phyloP scores from a whole-genome alignment of 2,797 vertebrate species.

The Nannoperca australis region DNA sequence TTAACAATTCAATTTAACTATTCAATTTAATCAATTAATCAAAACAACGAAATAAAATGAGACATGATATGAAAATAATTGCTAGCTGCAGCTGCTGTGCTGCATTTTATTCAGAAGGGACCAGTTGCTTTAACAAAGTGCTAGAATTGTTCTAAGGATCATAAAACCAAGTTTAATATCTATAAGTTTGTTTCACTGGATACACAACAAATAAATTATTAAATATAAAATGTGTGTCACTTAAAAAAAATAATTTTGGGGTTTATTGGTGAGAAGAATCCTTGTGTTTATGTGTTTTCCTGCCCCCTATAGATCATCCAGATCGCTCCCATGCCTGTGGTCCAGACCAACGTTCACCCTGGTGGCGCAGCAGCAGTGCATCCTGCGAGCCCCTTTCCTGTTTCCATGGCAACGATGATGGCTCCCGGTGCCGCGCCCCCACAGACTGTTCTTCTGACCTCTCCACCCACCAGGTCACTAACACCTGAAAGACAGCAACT shows the following conservation, averaged over 20 bases:
- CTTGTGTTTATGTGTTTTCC: conserved; percentile 10
- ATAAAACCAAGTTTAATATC: conserved; percentile 9
- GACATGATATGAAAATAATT: no score
- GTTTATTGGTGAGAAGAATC: not conserved
- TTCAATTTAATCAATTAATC: not conserved
- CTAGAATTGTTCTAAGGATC: not conserved
- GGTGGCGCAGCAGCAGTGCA: conserved; percentile 76
- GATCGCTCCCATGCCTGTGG: conserved; percentile 90
- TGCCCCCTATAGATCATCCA: conserved; percentile 88
- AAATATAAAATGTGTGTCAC: not conserved
- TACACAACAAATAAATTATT: not conserved
- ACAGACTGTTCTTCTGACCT: conserved; percentile 91
- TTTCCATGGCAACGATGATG: conserved; percentile 88
- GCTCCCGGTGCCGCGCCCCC: conserved; percentile 84
- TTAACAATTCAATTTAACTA: no score
- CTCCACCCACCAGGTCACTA: conserved; percentile 90
- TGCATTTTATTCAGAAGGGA: not conserved
- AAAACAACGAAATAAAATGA: not conserved
- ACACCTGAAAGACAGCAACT: conserved; percentile 37
- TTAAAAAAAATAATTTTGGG: not conserved
- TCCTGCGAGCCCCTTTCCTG: conserved; percentile 86
- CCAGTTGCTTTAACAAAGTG: not conserved
- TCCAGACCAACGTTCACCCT: conserved; percentile 84
- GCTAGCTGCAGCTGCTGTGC: not conserved
- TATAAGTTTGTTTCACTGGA: not conserved